Evolutionary conservation across 2,888 invertebrate species (phyloP).

Genomic region (Prosopocoilus inquinatus): DNA sequence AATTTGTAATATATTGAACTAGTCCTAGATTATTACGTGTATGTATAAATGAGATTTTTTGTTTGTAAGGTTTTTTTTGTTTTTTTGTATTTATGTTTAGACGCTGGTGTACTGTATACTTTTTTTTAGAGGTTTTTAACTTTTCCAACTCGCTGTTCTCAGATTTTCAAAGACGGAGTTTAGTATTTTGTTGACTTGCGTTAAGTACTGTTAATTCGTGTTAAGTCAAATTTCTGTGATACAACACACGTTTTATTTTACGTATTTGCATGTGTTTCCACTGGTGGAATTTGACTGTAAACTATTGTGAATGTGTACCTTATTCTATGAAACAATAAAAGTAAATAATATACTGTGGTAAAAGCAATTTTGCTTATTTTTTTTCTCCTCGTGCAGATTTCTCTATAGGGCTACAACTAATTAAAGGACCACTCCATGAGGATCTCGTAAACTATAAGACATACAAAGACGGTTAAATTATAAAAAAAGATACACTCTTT

Average conservation of each 20-base stretch:
- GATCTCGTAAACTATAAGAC: no score
- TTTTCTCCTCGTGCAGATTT: no score
- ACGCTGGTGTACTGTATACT: background rate
- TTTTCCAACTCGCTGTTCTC: background rate
- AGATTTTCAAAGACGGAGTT: background rate
- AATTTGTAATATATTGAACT: slow-evolving; percentile 19
- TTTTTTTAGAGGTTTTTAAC: no score
- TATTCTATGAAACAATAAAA: slow-evolving; percentile 5
- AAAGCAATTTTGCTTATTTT: background rate
- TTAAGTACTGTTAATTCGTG: slow-evolving; percentile 25
- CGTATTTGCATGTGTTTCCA: slow-evolving; percentile 19
- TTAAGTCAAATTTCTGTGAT: slow-evolving; percentile 43
- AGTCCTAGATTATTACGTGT: slow-evolving; percentile 16
- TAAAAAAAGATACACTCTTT: no score
- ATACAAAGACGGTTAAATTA: no score
- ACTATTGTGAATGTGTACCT: slow-evolving; percentile 13
- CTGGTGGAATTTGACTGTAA: slow-evolving; percentile 22
- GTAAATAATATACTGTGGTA: background rate
- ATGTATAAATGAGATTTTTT: slow-evolving; percentile 7
- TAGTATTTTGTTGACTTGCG: slow-evolving; percentile 10
- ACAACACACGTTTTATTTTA: slow-evolving; percentile 21
- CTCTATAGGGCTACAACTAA: no score
- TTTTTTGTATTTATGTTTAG: slow-evolving; percentile 7
- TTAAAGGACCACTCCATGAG: no score
- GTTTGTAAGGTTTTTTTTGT: slow-evolving; percentile 11